phyloP scores from a whole-genome alignment of 2,113 vertebrate genomes.

The Phycodurus eques region DNA sequence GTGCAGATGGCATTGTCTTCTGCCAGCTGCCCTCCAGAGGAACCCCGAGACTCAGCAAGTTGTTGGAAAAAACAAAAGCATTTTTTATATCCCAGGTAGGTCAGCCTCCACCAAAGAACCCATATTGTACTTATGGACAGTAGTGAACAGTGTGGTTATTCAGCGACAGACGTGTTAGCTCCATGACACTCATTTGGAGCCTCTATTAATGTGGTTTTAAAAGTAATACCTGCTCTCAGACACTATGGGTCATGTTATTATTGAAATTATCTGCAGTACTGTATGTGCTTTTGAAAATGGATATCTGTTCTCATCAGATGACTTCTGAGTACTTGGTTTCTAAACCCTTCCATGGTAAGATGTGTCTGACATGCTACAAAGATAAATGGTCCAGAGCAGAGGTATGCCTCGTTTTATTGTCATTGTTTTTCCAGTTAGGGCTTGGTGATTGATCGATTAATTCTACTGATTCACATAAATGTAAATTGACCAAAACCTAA shows the following conservation, averaged over 20 bases:
- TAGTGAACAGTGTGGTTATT: neutral
- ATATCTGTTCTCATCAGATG: constrained; percentile 52
- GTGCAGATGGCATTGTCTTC: constrained; percentile 83
- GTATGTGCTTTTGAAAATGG: neutral
- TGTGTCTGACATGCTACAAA: constrained; percentile 84
- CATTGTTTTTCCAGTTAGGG: neutral
- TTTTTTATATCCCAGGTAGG: constrained; percentile 81
- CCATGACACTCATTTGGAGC: neutral
- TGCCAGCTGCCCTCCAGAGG: constrained; percentile 90
- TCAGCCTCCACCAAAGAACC: neutral
- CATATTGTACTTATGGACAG: neutral
- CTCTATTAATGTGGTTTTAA: neutral
- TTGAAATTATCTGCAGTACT: neutral
- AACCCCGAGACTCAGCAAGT: constrained; percentile 75
- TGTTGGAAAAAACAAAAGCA: constrained; percentile 79
- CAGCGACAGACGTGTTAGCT: neutral
- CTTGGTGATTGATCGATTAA: neutral
- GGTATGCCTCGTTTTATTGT: constrained; percentile 68
- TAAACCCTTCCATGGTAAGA: constrained; percentile 85
- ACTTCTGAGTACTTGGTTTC: constrained; percentile 79
- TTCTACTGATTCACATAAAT: too few species aligned
- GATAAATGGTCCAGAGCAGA: constrained; percentile 88
- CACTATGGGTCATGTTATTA: too few species aligned
- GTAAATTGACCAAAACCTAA: too few species aligned
- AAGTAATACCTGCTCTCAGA: neutral